Conservation (phyloP, 1,140 invertebrate species). For the Branchinecta lindahli region DNA sequence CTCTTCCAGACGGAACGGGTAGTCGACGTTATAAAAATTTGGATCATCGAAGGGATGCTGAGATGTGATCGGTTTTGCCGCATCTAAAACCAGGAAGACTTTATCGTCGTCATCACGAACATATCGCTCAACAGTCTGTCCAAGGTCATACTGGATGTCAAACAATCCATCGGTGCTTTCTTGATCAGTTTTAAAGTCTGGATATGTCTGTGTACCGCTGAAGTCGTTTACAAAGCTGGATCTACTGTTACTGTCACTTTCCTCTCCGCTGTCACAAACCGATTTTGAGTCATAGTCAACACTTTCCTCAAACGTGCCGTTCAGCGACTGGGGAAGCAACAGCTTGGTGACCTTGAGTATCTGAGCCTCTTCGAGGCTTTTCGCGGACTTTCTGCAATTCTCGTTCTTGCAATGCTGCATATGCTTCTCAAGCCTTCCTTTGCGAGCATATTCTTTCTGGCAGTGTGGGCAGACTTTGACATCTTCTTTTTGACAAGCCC, state of each 20-base stretch:
- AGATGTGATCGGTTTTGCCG: not conserved
- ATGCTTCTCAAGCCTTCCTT: not conserved
- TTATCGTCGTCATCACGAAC: not conserved
- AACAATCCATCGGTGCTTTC: not conserved
- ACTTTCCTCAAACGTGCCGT: not conserved
- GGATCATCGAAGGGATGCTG: not conserved
- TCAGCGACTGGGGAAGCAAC: not conserved
- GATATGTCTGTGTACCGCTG: not conserved
- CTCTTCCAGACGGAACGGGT: not conserved
- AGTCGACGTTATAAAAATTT: not conserved
- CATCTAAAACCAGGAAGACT: not conserved
- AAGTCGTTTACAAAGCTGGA: constrained; percentile 1
- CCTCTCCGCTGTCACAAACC: not conserved
- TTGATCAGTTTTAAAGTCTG: not conserved
- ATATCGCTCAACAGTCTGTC: not conserved
- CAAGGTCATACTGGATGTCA: not conserved
- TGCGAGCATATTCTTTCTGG: not conserved
- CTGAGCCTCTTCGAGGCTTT: not conserved
- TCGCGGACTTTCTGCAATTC: not conserved
- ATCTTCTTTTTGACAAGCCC: not conserved
- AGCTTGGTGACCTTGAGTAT: not conserved
- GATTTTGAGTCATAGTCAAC: not conserved
- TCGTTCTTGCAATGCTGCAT: not conserved
- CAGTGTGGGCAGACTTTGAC: constrained; percentile 5
- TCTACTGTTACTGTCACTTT: not conserved